A percentile compares a stretch with the other conserved stretches of the same genome.
These are phyloP conservation scores for Galeopsomyia nigrocyanea DNA, from an alignment of 2,888 invertebrate species.

Conservation along the genomic window DNA sequence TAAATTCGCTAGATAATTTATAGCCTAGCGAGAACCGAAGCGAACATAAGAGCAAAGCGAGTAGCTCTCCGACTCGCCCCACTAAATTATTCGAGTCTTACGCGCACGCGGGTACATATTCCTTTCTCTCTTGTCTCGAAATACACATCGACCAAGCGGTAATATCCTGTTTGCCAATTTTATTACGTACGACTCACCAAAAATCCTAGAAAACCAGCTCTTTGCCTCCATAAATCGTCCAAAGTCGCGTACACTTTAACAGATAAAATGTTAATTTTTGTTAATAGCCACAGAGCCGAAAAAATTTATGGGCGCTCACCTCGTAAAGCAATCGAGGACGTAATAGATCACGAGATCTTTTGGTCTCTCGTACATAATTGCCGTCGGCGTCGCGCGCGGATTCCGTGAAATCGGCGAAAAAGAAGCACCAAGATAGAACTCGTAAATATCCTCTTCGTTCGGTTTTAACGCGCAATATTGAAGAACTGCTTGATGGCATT, in stretches of 20 bases:
- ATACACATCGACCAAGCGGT: background rate
- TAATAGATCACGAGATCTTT: constrained; percentile 37
- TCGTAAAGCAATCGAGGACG: constrained; percentile 13
- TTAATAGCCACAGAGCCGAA: constrained; percentile 2
- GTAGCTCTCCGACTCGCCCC: background rate
- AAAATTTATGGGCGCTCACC: constrained; percentile 2
- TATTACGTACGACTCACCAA: constrained; percentile 12
- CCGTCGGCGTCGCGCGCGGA: too few relatives aligned
- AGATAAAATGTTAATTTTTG: constrained; percentile 47
- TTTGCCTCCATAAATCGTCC: constrained; percentile 41
- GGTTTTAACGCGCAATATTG: constrained; percentile 13
- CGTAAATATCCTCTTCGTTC: constrained; percentile 36
- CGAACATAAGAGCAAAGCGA: too few relatives aligned
- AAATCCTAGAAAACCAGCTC: background rate
- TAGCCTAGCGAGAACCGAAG: too few relatives aligned
- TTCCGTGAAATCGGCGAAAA: constrained; percentile 24
- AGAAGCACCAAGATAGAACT: constrained; percentile 18
- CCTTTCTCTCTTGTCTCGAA: background rate
- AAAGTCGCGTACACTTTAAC: constrained; percentile 12
- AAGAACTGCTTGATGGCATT: constrained; percentile 41
- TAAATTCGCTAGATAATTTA: too few relatives aligned
- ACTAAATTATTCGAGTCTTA: constrained; percentile 26
- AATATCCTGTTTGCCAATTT: constrained; percentile 22
- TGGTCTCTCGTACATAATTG: constrained; percentile 38
- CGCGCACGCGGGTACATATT: constrained; percentile 1